phyloP scores from a whole-genome alignment of 2,113 vertebrate species.

The Phalacrocorax carbo region DNA sequence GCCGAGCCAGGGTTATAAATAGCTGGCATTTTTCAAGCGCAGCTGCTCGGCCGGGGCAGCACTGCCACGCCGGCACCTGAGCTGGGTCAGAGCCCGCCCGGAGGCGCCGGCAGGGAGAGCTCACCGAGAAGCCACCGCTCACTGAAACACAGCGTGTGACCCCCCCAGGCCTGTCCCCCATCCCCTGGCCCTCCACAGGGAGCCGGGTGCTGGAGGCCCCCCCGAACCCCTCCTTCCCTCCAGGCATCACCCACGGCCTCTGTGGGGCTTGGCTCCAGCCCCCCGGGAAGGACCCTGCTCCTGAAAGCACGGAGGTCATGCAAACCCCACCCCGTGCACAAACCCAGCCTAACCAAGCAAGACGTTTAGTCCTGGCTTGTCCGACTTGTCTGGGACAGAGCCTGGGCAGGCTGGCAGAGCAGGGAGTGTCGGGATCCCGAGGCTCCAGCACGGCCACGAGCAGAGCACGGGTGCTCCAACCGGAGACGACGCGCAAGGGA shows the following conservation, averaged over 20 bases:
- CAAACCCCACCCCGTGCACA: neutral
- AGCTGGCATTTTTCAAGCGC: conserved; percentile 37
- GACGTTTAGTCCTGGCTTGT: neutral
- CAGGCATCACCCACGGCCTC: accelerated
- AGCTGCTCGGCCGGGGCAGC: conserved; percentile 7
- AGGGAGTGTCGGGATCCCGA: neutral
- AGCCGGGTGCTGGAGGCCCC: neutral
- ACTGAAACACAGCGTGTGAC: neutral
- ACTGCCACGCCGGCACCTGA: conserved; percentile 51
- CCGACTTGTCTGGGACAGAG: neutral
- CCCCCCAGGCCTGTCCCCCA: neutral
- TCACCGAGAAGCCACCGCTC: neutral
- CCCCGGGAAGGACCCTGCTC: neutral
- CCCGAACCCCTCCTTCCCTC: accelerated
- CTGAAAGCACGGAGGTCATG: accelerated
- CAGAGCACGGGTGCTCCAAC: neutral
- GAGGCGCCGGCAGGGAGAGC: conserved; percentile 2
- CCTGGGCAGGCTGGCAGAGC: neutral
- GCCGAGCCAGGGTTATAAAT: conserved; percentile 39
- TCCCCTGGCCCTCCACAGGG: neutral
- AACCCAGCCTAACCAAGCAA: neutral
- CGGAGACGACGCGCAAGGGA: accelerated
- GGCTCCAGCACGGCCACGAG: neutral
- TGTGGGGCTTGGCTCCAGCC: accelerated
- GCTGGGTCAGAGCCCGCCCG: neutral